These are phyloP conservation scores for Hedya salicella DNA, from an alignment of 2,888 invertebrate species.

Conservation along the genomic window DNA sequence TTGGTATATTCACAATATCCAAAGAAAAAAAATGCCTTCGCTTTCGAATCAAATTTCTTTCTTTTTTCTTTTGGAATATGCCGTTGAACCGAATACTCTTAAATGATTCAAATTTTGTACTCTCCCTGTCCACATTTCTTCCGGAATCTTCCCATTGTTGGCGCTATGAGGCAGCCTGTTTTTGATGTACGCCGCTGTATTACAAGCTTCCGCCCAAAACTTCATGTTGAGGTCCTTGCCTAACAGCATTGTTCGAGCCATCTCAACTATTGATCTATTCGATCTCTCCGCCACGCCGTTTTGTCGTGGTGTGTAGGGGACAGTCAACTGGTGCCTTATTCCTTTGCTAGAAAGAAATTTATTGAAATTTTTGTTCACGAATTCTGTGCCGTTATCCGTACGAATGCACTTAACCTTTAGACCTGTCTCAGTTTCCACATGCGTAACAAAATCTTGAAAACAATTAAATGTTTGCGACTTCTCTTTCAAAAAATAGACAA, in stretches of 20 bases:
- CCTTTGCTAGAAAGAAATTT: background rate
- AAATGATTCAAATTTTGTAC: slow-evolving; percentile 6
- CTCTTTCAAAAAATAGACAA: background rate
- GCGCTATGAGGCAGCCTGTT: slow-evolving; percentile 17
- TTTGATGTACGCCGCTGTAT: background rate
- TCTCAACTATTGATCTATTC: background rate
- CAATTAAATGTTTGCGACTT: background rate
- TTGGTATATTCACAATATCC: slow-evolving; percentile 2
- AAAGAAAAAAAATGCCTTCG: slow-evolving; percentile 2
- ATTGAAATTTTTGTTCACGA: background rate
- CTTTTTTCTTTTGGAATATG: slow-evolving; percentile 18
- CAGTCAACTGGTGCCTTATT: slow-evolving; percentile 1
- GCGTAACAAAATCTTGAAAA: background rate
- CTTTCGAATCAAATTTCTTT: slow-evolving; percentile 11
- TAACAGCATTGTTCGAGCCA: background rate
- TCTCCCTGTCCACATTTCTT: slow-evolving; percentile 5
- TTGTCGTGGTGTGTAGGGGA: background rate
- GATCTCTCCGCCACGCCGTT: background rate
- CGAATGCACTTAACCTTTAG: no score
- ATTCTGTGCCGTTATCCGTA: background rate
- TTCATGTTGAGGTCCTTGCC: no score
- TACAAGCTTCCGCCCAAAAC: no score
- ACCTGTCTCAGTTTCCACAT: no score
- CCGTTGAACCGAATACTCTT: slow-evolving; percentile 4
- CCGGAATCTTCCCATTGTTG: slow-evolving; percentile 13